phyloP scores from a whole-genome alignment of 2,888 invertebrate species.

The Oscheius sp. region DNA sequence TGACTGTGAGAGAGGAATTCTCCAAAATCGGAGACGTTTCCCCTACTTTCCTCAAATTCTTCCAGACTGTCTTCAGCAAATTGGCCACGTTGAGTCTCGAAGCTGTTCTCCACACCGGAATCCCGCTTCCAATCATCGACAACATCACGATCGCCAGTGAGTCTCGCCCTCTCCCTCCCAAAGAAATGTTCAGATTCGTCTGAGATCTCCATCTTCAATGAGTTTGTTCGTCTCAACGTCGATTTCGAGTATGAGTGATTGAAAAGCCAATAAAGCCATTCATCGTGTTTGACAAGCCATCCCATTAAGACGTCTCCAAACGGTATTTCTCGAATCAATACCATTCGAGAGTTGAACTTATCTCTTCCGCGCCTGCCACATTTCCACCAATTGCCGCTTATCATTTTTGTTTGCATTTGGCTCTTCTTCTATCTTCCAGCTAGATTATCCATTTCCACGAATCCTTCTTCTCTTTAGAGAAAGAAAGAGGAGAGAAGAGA shows the following conservation, averaged over 20 bases:
- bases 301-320: neutral
- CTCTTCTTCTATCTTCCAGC: neutral
- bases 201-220: slow-evolving; percentile 40
- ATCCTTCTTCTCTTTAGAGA: neutral
- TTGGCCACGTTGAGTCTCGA: slow-evolving; percentile 47
- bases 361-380: slow-evolving; percentile 25
- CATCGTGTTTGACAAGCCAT: slow-evolving; percentile 5
- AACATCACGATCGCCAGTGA: slow-evolving; percentile 58
- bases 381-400: slow-evolving; percentile 28
- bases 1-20: slow-evolving; percentile 43
- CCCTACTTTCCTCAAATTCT: slow-evolving; percentile 48
- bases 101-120: slow-evolving; percentile 50
- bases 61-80: slow-evolving; percentile 48
- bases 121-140: slow-evolving; percentile 61
- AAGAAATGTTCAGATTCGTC: slow-evolving; percentile 33
- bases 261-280: neutral
- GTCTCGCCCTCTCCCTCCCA: neutral
- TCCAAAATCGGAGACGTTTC: slow-evolving; percentile 59
- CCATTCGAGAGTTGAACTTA: slow-evolving; percentile 16
- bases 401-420: slow-evolving; percentile 22
- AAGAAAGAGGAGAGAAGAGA: too few relatives aligned
- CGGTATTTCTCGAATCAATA: slow-evolving; percentile 8
- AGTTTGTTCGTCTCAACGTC: slow-evolving; percentile 40
- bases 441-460: neutral
- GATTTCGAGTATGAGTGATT: slow-evolving; percentile 40